Conservation (phyloP, 2,888 invertebrate genomes). For the Tridacna gigas region DNA sequence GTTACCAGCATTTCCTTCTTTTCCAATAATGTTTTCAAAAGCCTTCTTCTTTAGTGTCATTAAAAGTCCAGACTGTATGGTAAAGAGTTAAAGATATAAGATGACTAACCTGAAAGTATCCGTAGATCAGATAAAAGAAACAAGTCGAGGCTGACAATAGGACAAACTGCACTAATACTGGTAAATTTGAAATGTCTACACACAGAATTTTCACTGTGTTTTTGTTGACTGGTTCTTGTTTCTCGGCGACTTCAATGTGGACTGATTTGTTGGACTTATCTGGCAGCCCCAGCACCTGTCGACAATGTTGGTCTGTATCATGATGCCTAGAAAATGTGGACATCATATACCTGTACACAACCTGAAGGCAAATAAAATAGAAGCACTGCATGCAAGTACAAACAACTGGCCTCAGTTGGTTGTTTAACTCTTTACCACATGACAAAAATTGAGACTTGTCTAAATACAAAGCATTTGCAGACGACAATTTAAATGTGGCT, state of each 20-base stretch:
- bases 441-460: no score
- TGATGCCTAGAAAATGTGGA: conserved; percentile 18
- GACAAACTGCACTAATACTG: conserved; percentile 90
- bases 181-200: conserved; percentile 90
- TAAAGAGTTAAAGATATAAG: no score
- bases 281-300: conserved; percentile 44
- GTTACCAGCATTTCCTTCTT: no score
- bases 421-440: neutral
- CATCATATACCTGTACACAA: conserved; percentile 17
- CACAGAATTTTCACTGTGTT: conserved; percentile 88
- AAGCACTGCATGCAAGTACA: neutral
- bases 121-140: conserved; percentile 94
- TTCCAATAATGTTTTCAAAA: no score
- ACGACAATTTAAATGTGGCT: no score
- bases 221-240: conserved; percentile 16
- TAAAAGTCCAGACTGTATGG: no score
- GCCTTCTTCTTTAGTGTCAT: no score
- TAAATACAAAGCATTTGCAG: no score
- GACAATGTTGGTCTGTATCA: conserved; percentile 37
- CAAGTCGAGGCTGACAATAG: conserved; percentile 93
- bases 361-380: neutral
- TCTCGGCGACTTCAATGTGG: conserved; percentile 22
- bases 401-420: neutral
- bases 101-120: conserved; percentile 89
- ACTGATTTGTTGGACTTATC: conserved; percentile 27